Evolutionary conservation across 2,888 invertebrate species (phyloP), one percentile per base, ranked within the genome.

Genomic region (Ischnura elegans): DNA sequence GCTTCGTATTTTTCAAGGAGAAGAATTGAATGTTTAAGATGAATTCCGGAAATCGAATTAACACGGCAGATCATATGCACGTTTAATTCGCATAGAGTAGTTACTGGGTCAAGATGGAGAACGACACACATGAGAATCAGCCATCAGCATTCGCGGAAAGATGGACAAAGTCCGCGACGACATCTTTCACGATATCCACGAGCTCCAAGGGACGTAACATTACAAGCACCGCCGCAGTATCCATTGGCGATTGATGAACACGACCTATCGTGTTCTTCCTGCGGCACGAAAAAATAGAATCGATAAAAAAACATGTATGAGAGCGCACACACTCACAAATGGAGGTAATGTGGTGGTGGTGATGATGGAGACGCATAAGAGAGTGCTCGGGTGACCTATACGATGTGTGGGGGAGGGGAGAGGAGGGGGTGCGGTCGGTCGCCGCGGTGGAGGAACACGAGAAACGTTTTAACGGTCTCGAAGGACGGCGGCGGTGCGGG

Each of bases 401-500:
- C 51, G 13, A 3, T 19, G 43, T 21, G 85, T 5, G 85, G 85
- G 21, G 1, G 76, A 2, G 36, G 36, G 21, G 10, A 29, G n/a
- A 25, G 13, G n/a, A 10, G 76, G 21, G 25, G 86, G 10, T 0
- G 86, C n/a, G 5, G 61, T 55, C 43, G 8, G 21, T 13, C 42
- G 42, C 43, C 42, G 25, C 86, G 45, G 42, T 46, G 86, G 86
- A 86, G 86, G 86, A 61, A 90, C 55, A 55, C 43, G 42, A 42
- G 55, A 55, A 55, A 90, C 90, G 90, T 90, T 61, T 55, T 90
- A 90, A 90, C 90, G 61, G 90, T 90, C 55, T 61, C 19, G 43
- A 90, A 42, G 42, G 36, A 42, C 86, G n/a, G 86, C 5, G 36
- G 6, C 10, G 61, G 61, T 19, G 36, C 29, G 36, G 36, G 45